Conservation (phyloP, 2,113 vertebrate species). For the Camelus dromedarius region DNA sequence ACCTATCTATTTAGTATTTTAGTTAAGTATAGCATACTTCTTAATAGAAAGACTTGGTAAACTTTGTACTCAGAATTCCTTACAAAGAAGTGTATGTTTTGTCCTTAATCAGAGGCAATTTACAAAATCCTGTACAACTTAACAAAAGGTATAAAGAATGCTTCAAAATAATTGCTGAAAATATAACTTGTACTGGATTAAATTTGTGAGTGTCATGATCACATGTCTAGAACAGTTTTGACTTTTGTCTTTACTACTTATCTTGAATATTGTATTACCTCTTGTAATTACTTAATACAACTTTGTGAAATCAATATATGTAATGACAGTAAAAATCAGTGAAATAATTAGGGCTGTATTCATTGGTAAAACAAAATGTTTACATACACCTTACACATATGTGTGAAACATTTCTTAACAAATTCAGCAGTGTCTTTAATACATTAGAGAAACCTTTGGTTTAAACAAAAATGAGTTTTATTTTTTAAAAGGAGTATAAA, state of each 20-base stretch:
- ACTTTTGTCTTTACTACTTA: background rate
- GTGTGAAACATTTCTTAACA: background rate
- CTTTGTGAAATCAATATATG: background rate
- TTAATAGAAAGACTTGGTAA: background rate
- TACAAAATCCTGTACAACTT: constrained; percentile 4
- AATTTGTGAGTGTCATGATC: background rate
- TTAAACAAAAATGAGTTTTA: background rate
- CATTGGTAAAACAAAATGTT: background rate
- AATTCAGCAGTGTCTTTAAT: background rate
- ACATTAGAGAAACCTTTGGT: background rate
- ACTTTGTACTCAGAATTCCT: constrained; percentile 5
- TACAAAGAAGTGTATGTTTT: background rate
- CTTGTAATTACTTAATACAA: background rate
- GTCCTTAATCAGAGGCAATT: background rate
- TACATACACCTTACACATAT: background rate
- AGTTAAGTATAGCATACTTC: background rate
- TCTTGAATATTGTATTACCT: background rate
- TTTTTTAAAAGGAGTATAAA: background rate
- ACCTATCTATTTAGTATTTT: background rate
- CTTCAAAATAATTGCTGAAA: constrained; percentile 26
- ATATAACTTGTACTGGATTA: background rate
- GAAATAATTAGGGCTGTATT: background rate
- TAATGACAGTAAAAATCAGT: background rate
- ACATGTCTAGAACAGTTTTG: background rate
- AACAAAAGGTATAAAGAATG: background rate